phyloP scores from a whole-genome alignment of 2,113 vertebrate species.

The Fulica atra region DNA sequence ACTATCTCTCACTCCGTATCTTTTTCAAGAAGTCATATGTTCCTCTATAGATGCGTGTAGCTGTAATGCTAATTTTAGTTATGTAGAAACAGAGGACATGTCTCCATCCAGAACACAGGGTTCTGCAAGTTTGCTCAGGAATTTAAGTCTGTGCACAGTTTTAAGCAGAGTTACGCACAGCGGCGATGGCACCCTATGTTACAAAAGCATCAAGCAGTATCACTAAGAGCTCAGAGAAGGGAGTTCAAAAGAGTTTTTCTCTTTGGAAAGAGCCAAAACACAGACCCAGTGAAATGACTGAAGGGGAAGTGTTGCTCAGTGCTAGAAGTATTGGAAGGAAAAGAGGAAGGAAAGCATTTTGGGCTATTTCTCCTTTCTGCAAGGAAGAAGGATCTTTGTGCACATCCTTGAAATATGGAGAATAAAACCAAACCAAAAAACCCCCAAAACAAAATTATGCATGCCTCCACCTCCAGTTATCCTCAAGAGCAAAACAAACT shows the following conservation, averaged over 20 bases:
- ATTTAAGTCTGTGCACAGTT: neutral
- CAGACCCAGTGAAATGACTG: fast-evolving
- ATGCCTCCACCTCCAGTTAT: neutral
- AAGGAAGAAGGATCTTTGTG: neutral
- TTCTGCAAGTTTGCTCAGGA: neutral
- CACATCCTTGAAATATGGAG: neutral
- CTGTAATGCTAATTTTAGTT: neutral
- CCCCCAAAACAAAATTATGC: too few species aligned
- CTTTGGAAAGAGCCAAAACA: neutral
- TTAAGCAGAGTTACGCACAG: neutral
- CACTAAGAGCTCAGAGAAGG: neutral
- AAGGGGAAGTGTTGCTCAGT: neutral
- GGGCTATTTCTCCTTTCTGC: neutral
- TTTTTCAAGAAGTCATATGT: neutral
- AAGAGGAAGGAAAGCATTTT: neutral
- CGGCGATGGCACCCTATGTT: neutral
- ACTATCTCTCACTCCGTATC: neutral
- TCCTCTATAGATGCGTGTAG: neutral
- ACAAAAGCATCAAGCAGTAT: neutral
- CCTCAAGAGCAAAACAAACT: neutral
- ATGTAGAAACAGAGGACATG: neutral
- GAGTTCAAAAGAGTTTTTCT: too few species aligned
- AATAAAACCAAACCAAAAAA: neutral
- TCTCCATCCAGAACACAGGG: neutral
- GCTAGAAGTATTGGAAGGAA: neutral